These are phyloP conservation scores for Lynx canadensis DNA, from an alignment of 2,113 vertebrate species.

Conservation along the genomic window DNA sequence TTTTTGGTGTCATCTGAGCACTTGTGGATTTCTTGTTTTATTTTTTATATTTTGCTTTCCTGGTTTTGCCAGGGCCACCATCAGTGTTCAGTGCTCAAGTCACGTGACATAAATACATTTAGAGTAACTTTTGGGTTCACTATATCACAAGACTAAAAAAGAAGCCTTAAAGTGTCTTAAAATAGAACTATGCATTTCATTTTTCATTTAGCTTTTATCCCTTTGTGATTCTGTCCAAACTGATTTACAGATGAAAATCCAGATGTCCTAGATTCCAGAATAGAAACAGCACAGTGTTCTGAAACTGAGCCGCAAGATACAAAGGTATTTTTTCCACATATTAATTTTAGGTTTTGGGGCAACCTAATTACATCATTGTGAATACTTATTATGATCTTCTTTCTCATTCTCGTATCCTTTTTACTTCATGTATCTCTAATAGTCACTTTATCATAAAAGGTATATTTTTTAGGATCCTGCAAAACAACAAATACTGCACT, in stretches of 20 bases:
- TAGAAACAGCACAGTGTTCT: slow-evolving; percentile 58
- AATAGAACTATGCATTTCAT: slow-evolving; percentile 44
- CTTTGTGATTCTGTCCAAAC: slow-evolving; percentile 53
- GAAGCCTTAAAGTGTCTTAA: background rate
- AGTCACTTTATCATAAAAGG: slow-evolving; percentile 4
- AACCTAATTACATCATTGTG: background rate
- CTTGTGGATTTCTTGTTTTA: background rate
- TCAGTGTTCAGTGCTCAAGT: background rate
- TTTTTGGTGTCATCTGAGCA: background rate
- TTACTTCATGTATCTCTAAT: background rate
- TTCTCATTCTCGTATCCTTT: background rate
- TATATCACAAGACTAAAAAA: background rate
- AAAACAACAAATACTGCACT: background rate
- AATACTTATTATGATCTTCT: background rate
- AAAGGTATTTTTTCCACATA: slow-evolving; percentile 76
- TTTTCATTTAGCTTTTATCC: slow-evolving; percentile 57
- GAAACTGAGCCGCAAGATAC: slow-evolving; percentile 28
- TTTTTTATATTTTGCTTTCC: background rate
- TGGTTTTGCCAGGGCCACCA: background rate
- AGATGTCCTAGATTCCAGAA: slow-evolving; percentile 67
- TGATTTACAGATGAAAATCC: slow-evolving; percentile 79
- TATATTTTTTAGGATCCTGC: background rate
- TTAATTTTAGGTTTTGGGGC: background rate
- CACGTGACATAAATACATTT: background rate
- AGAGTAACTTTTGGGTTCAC: background rate